Conservation (phyloP, 1,140 invertebrate genomes). For the Amphibalanus amphitrite region DNA sequence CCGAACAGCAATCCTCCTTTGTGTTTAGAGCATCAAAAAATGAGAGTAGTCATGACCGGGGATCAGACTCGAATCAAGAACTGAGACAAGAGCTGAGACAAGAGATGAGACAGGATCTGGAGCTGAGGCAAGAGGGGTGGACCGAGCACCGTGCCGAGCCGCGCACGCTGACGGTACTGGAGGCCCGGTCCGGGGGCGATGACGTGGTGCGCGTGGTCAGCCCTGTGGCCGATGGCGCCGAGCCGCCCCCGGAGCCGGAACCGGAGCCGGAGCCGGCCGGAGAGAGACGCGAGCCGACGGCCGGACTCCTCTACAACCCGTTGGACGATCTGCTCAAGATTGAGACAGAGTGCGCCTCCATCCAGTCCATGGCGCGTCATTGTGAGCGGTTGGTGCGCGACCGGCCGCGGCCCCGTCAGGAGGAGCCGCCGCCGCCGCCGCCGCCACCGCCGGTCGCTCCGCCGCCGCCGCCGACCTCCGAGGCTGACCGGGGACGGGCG, state of each 20-base stretch:
- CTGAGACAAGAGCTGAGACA: no score
- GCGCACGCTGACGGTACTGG: neutral
- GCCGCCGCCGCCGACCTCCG: no score
- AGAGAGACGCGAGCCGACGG: neutral
- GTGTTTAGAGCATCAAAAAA: no score
- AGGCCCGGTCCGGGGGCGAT: neutral
- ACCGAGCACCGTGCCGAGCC: neutral
- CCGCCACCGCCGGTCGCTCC: no score
- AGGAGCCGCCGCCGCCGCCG: no score
- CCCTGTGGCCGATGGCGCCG: neutral
- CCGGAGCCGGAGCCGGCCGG: neutral
- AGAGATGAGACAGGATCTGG: no score
- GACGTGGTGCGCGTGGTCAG: neutral
- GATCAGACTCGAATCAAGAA: no score
- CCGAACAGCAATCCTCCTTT: no score
- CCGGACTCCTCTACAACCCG: slow-evolving; percentile 22
- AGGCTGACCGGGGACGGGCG: neutral
- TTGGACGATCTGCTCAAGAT: slow-evolving; percentile 34
- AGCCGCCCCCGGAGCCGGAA: neutral
- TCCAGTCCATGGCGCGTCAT: slow-evolving; percentile 24
- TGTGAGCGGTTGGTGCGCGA: slow-evolving; percentile 5
- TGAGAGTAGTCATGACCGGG: no score
- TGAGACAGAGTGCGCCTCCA: slow-evolving; percentile 33
- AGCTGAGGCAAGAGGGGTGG: no score
- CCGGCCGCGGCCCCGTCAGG: neutral